Evolutionary conservation across 2,113 vertebrate genomes (phyloP), one percentile per base, ranked within the genome.

Genomic region (Ophiodon elongatus): DNA sequence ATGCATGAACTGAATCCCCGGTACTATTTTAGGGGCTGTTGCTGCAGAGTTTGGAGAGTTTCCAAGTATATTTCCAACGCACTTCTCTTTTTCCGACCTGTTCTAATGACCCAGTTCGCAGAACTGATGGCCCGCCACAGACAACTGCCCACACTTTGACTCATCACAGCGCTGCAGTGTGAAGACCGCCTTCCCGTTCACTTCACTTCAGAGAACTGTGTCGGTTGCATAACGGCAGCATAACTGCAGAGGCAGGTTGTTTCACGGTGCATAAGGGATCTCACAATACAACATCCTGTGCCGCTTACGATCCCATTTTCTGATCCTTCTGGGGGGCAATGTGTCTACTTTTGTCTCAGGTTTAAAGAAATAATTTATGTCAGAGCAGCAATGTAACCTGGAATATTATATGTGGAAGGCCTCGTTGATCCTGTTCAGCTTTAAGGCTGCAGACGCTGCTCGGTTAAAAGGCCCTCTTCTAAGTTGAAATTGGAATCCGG

Each of bases 201-300:
- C 70, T 88, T 90, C 59, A 79, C 63, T 31, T 80, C 56, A 39
- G 78, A 92, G 35, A 91, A 88, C 79, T 76, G 80, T 91, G 91
- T 64, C 88, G 54, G 87, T 94, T 92, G 76, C 79, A 77, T 93
- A 94, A 93, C 65, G 54, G 67, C 71, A 41, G 67, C 82, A 81
- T 80, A 69, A 68, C 79, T 78, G 80, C 89, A 86, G 86, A 31
- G 80, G 82, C 25, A 80, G 69, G 69, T 82, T 84, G 73, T 88
- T 88, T 82, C 65, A 63, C 50, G 67, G 56, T 13, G 45, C 85
- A 68, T 67, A n/a, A 31, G 83, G 76, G 84, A 85, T 62, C 85
- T 75, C 63, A 76, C 33, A 66, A 43, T 60, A 59, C 62, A 82
- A 47, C 75, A 69, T 71, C 15, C 35, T 52, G 62, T 14, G 29